Conservation (phyloP, 2,888 invertebrate genomes). For the Hedychridium roseum region DNA sequence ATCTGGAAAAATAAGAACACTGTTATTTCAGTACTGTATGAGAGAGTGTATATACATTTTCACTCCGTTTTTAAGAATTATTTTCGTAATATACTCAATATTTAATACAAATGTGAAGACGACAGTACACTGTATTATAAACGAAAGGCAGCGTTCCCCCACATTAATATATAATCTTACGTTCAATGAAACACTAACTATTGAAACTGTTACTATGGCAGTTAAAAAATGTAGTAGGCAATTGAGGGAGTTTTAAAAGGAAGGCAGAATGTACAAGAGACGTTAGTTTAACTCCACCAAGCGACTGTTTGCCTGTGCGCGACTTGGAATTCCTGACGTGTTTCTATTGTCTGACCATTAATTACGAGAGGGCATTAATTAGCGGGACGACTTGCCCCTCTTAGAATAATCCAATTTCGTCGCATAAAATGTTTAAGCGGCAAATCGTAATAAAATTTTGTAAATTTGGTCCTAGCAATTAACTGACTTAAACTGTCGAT, state of each 20-base stretch:
- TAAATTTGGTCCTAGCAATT: not conserved
- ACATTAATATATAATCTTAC: too few relatives aligned
- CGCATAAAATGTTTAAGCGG: too few relatives aligned
- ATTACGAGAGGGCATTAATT: constrained; percentile 54
- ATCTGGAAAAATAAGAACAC: too few relatives aligned
- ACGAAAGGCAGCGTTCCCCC: too few relatives aligned
- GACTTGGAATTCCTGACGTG: constrained; percentile 52
- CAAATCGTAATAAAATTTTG: too few relatives aligned
- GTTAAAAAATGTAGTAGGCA: not conserved
- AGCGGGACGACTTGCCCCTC: constrained; percentile 19
- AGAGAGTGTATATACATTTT: too few relatives aligned
- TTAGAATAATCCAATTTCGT: not conserved
- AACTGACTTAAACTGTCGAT: not conserved
- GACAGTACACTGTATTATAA: too few relatives aligned
- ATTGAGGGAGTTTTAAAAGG: constrained; percentile 5
- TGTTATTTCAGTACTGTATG: too few relatives aligned
- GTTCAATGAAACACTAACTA: too few relatives aligned
- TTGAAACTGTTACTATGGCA: too few relatives aligned
- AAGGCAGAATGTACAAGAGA: constrained; percentile 17
- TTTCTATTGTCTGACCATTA: constrained; percentile 57
- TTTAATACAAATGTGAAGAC: not conserved
- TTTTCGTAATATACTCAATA: not conserved
- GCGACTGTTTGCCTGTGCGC: constrained; percentile 48
- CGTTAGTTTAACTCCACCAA: constrained; percentile 43
- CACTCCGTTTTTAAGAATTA: too few relatives aligned